Conservation (phyloP, 1,140 invertebrate species). For the Apis dorsata region DNA sequence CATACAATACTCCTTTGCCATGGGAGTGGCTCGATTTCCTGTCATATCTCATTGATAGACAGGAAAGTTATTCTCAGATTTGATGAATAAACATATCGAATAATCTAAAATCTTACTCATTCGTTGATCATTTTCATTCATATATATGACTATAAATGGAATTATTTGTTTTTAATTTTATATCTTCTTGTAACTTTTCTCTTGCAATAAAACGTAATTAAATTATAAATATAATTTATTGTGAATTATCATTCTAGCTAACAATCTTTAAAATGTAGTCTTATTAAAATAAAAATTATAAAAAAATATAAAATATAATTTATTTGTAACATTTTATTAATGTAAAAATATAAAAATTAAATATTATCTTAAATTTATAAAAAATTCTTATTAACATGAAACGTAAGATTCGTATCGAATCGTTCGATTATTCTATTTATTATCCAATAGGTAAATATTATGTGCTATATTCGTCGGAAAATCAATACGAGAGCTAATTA, state of each 20-base stretch:
- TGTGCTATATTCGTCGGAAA: not conserved
- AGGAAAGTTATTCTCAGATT: not conserved
- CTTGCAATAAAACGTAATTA: not conserved
- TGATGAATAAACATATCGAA: conserved; percentile 29
- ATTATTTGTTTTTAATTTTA: not conserved
- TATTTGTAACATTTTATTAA: not conserved
- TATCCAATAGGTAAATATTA: not conserved
- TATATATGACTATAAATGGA: conserved; percentile 24
- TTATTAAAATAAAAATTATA: too few species aligned
- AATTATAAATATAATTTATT: not conserved
- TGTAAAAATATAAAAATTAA: too few species aligned
- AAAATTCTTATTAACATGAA: not conserved
- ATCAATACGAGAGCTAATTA: not conserved
- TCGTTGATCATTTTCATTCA: conserved; percentile 18
- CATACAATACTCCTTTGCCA: not conserved
- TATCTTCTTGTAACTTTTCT: not conserved
- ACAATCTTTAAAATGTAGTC: too few species aligned
- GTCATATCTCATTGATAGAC: not conserved
- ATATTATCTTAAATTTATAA: too few species aligned
- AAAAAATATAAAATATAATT: not conserved
- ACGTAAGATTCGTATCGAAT: not conserved
- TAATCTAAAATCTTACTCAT: conserved; percentile 38
- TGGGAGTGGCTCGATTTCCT: conserved; percentile 27
- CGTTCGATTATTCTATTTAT: not conserved
- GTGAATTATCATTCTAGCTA: not conserved